Percentiles rank a stretch among this genome's conserved stretches.
Conservation (phyloP, 2,113 vertebrate species). For the Labrus mixtus region DNA sequence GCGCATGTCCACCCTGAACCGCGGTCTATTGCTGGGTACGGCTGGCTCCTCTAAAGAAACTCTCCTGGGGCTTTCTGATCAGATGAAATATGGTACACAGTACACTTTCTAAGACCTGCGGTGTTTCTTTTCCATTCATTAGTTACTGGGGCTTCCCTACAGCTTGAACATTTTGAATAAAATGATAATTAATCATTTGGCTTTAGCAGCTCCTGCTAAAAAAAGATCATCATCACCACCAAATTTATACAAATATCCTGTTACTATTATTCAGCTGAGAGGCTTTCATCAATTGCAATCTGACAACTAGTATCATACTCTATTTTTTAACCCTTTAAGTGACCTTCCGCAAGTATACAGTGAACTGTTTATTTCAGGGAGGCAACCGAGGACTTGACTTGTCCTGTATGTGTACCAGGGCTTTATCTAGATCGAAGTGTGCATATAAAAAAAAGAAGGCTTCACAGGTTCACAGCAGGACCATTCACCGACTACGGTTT, state of each 20-base stretch:
- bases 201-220: constrained; percentile 10
- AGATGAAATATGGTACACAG: constrained; percentile 66
- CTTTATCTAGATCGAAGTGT: too few species aligned
- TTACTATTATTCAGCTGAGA: constrained; percentile 32
- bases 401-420: neutral
- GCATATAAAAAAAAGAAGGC: too few species aligned
- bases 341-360: neutral
- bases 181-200: constrained; percentile 41
- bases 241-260: constrained; percentile 38
- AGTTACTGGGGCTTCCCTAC: constrained; percentile 23
- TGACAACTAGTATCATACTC: constrained; percentile 1
- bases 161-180: constrained; percentile 35
- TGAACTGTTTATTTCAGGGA: neutral
- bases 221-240: constrained; percentile 23
- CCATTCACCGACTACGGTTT: too few species aligned
- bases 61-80: constrained; percentile 60
- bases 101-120: constrained; percentile 50
- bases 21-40: constrained; percentile 64
- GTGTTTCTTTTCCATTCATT: constrained; percentile 58
- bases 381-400: neutral
- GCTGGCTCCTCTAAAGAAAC: constrained; percentile 64
- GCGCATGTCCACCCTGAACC: constrained; percentile 70
- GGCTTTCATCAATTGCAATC: constrained; percentile 1
- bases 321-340: neutral
- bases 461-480: too few species aligned